phyloP scores from a whole-genome alignment of 2,888 invertebrate species.

The Gandaritis pyraliata region DNA sequence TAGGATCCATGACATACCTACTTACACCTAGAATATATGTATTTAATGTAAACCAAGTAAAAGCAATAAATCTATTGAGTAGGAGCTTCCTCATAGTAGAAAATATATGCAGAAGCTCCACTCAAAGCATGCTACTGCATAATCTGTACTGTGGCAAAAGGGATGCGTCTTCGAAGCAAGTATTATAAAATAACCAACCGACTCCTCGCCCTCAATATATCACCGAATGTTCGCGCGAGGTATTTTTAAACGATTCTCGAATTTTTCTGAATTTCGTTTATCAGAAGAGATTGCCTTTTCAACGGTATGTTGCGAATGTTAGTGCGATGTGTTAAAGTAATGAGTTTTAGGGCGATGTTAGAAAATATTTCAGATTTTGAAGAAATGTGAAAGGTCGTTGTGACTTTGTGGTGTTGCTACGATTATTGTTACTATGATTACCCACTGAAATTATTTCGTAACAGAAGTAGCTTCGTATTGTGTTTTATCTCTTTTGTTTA shows the following conservation, averaged over 20 bases:
- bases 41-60: too few species aligned
- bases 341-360: constrained; percentile 1
- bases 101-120: too few species aligned
- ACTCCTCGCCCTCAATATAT: constrained; percentile 34
- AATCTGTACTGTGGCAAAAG: constrained; percentile 28
- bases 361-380: constrained; percentile 1
- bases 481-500: too few species aligned
- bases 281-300: constrained; percentile 42
- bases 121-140: constrained; percentile 6
- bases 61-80: too few species aligned
- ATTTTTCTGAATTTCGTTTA: constrained; percentile 41
- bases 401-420: too few species aligned
- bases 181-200: constrained; percentile 48
- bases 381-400: not conserved
- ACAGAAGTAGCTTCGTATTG: too few species aligned
- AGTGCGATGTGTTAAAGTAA: constrained; percentile 12
- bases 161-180: constrained; percentile 49
- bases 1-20: too few species aligned
- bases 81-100: too few species aligned
- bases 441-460: too few species aligned
- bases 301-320: constrained; percentile 24
- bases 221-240: constrained; percentile 35
- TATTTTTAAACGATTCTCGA: constrained; percentile 42
- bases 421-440: too few species aligned
- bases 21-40: too few species aligned